Base-by-base conservation (phyloP, 2,888 invertebrate genomes). In the Danaus chrysippus region DNA sequence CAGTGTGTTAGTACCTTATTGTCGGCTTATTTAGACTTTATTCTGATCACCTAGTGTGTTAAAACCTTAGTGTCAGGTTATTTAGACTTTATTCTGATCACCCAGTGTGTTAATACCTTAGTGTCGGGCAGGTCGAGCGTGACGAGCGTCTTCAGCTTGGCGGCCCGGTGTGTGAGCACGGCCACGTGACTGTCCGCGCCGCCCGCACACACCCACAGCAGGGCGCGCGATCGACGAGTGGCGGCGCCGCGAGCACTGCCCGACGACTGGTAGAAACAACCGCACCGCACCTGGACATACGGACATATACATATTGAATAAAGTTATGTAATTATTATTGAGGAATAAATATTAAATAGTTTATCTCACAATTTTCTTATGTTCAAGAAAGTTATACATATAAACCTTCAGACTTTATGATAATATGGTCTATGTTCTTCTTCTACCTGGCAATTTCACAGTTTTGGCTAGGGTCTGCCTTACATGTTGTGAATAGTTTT, bases 171-270 rank as follows among this genome's bases (percentile, higher is more conserved):
- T 54, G 95, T 94, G 70, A 96, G 92, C 54, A 97, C 94, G 52
- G 96, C 93, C 65, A 96, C 95, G 77, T 95, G 95, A 75, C 94
- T 95, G 78, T 77, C 74, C 43, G 94, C 92, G 23, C 94, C 96
- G 55, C 94, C 94, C 67, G 97, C 96, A 81, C 97, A 96, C 68
- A 98, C 93, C 98, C 98, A 98, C 70, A 98, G 91, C 79, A 97
- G 95, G 71, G 95, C 96, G 73, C 96, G 94, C 66, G 93, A 93
- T 75, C 93, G 93, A 58, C 94, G 93, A 66, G 93, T 65, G 56
- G 78, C 79, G 62, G 94, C 77, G 68, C 61, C 76, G 59, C 72
- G 65, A 67, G 92, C 84, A 57, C 87, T 81, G 56, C 85, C 84
- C 15, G 70, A 62, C 86, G 79, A 93, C 74, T 95, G 95, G 86